These are phyloP conservation scores for Amphiprion percula DNA, from an alignment of 2,113 vertebrate genomes.

Conservation along the genomic window DNA sequence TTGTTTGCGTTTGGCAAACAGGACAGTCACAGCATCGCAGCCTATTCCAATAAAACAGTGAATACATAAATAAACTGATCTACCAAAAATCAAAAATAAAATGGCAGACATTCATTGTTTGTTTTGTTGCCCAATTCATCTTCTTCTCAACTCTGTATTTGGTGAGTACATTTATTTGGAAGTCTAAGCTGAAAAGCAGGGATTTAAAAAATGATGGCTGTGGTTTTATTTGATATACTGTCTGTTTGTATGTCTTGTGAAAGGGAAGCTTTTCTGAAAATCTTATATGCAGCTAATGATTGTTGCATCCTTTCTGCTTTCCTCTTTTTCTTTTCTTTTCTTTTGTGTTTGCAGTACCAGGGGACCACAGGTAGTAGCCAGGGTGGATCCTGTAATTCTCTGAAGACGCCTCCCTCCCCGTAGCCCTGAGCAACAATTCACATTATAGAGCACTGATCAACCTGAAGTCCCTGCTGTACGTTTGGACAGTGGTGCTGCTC, in stretches of 20 bases:
- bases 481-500: conserved; percentile 33
- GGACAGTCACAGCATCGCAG: background rate
- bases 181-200: background rate
- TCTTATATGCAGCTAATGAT: background rate
- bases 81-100: conserved; percentile 21
- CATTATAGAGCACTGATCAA: conserved; percentile 29
- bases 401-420: conserved; percentile 84
- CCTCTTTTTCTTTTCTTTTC: background rate
- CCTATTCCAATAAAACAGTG: conserved; percentile 21
- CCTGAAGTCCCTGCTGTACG: conserved; percentile 24
- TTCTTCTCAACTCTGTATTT: conserved; percentile 9
- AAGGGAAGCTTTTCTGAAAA: background rate
- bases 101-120: conserved; percentile 18
- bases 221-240: conserved; percentile 24
- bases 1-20: conserved; percentile 22
- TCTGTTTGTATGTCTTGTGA: background rate
- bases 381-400: conserved; percentile 85
- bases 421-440: conserved; percentile 70
- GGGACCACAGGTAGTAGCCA: conserved; percentile 81
- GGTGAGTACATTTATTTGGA: conserved; percentile 25
- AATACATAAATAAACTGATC: conserved; percentile 32
- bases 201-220: background rate
- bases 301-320: conserved; percentile 25
- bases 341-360: conserved; percentile 75
- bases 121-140: conserved; percentile 21